Evolutionary conservation across 2,888 invertebrate species (phyloP).

Genomic region (Dicycla oo): DNA sequence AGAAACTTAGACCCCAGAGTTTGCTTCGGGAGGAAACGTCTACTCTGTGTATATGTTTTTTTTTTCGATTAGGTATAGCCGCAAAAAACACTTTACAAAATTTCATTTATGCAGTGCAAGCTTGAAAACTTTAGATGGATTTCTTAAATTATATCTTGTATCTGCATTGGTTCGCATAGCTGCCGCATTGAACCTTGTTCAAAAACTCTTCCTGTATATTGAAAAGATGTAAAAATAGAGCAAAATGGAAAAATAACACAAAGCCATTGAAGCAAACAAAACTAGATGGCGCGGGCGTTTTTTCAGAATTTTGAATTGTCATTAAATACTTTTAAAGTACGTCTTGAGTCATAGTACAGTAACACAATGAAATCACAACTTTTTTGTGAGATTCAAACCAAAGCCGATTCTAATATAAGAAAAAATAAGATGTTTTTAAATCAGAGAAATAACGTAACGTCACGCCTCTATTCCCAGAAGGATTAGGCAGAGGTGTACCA

Average conservation of each 20-base stretch:
- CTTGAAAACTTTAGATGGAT: neutral
- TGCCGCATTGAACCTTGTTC: neutral
- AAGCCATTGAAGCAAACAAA: neutral
- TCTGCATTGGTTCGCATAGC: constrained; percentile 3
- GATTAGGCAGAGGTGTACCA: neutral
- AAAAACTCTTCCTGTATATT: neutral
- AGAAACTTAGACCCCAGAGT: neutral
- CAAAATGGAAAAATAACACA: neutral
- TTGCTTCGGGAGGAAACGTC: neutral
- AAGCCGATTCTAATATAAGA: constrained; percentile 56
- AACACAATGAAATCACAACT: constrained; percentile 21
- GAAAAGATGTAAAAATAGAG: neutral
- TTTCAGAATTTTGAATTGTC: neutral
- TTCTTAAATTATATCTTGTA: constrained; percentile 2
- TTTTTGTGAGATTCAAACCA: constrained; percentile 71
- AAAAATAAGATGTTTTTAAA: constrained; percentile 37
- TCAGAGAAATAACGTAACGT: constrained; percentile 61
- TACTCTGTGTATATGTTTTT: fast-evolving
- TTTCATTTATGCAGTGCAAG: neutral
- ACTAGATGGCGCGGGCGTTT: neutral
- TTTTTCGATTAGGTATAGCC: neutral
- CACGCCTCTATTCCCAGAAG: neutral
- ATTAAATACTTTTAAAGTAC: neutral
- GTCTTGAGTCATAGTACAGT: constrained; percentile 22
- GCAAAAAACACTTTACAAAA: neutral